Base-by-base conservation (phyloP, 2,113 vertebrate species). In the Camelus bactrianus region DNA sequence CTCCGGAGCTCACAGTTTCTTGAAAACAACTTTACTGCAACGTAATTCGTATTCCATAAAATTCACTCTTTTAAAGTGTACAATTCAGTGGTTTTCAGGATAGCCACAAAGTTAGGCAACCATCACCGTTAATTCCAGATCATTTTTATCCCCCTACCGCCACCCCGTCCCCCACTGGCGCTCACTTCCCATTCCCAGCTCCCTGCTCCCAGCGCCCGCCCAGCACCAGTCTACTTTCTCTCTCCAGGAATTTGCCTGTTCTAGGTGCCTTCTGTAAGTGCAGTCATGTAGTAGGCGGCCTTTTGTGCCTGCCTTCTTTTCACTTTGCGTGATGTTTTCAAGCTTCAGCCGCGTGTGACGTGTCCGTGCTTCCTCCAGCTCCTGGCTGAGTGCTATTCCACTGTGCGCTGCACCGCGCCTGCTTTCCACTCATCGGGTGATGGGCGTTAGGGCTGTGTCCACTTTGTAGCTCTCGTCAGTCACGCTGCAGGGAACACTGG, bases 361-460 rank as follows among this genome's bases (percentile, higher is more conserved):
- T 5, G 50, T 2, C 32, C 1, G 0, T 2, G 1, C 35, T 13
- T 26, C 1, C 0, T 32, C 46, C 26, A 50, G 16, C 35, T 52
- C 0, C 0, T 3, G 42, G 38, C 81, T 6, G 20, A 7, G 1
- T 58, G 1, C 3, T 19, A 4, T 19, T 80, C 76, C 20, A 0
- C 2, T 4, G 5, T 0, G 0, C 0, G 19, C 12, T 16, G 1
- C 0, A 0, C 32, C 12, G 0, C 1, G 0, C 2, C 7, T 12
- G 1, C 32, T 14, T 8, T 3, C 15, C 1, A 2, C 7, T 22
- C 3, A 0, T 20, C 56, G 5, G 30, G 2, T 1, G n/a, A 14
- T 1, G 32, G 67, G 30, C 42, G 0, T 67, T 1, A 2, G 88
- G 65, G 46, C 38, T 1, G 19, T 58, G 8, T 46, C 50, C 26